Evolutionary conservation across 2,113 vertebrate species (phyloP), one percentile per base, ranked within the genome.

Genomic region (Caloenas nicobarica): DNA sequence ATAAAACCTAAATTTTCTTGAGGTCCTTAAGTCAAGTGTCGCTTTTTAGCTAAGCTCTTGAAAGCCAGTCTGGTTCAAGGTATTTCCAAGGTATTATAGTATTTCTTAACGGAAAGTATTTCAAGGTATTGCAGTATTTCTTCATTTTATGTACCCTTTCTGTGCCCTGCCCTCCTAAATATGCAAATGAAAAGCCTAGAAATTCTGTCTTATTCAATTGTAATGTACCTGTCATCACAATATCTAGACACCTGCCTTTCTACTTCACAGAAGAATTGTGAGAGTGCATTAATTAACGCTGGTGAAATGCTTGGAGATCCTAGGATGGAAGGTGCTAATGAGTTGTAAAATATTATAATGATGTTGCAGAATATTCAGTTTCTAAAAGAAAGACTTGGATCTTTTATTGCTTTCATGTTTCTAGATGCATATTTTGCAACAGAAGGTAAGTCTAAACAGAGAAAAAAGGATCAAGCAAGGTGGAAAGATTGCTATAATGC

Each of bases 261-360:
- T 84, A 5, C 95, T 54, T 74, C 72, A 57, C 60, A 50, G 24
- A 88, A 40, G 38, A 81, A 78, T 92, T 91, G 90, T 79, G 82
- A 91, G 93, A 60, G 77, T 85, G 96, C 95, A 93, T 94, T 96
- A 93, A 97, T 97, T 97, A 97, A 89, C 0, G 36, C 77, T 92
- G 79, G 36, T 23, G 71, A 96, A 91, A 66, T 86, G 91, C 93
- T 90, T 12, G 2, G 90, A 91, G 88, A 84, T 95, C 90, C 92
- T 93, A 65, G 77, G 86, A 50, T 92, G 81, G 86, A 88, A 92
- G 29, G 86, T 91, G 93, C 96, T 96, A 95, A 96, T 94, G 92
- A 96, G 70, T 95, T 92, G 86, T 89, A 92, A 96, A 93, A 87
- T 94, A 96, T 93, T 94, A 31, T 89, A 90, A 96, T 92, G 61